Evolutionary conservation across 2,888 invertebrate species (phyloP), one percentile per base, ranked within the genome.

Genomic region (Dryococelus australis): DNA sequence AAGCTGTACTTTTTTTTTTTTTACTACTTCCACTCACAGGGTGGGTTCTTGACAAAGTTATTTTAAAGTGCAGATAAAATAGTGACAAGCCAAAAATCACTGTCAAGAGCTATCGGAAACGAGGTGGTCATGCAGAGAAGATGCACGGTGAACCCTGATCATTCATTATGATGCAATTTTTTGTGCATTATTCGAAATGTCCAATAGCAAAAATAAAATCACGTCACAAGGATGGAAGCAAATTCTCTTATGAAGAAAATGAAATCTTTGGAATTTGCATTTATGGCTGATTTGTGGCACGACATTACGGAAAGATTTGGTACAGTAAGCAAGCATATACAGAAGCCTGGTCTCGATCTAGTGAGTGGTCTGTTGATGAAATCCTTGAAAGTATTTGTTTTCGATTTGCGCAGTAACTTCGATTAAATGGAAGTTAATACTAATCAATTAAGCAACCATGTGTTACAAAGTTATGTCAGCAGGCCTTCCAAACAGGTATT

Each of bases 1-100:
- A 80, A 80, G 80, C 28, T 80, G 28, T 80, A 24, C 80, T 80
- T 12, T 16, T 13, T 79, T 79, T 79, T 79, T 79, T 8, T 79
- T 79, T 8, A n/a, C 80, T n/a, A 24, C 4, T 80, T 80, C 80
- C n/a, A 80, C 80, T n/a, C 80, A 80, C 80, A 80, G 80, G 80
- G 4, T 13, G 4, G 24, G 0, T 80, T 80, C 12, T 80, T 80
- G 80, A 80, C 10, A 80, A 4, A 80, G 3, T 80, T 9, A n/a
- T 80, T 26, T n/a, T 80, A n/a, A 79, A 27, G 79, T 6, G 79
- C 20, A 79, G 6, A 27, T 4, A 79, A 79, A n/a, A 79, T 79
- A 8, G 79, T 24, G 27, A 6, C 16, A 79, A 79, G 79, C n/a
- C 79, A 5, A 2, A 47, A 47, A 47, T 47, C 0, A 5, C 8